These are phyloP conservation scores for Spinus pinus DNA, from an alignment of 2,797 vertebrate genomes.

Conservation along the genomic window DNA sequence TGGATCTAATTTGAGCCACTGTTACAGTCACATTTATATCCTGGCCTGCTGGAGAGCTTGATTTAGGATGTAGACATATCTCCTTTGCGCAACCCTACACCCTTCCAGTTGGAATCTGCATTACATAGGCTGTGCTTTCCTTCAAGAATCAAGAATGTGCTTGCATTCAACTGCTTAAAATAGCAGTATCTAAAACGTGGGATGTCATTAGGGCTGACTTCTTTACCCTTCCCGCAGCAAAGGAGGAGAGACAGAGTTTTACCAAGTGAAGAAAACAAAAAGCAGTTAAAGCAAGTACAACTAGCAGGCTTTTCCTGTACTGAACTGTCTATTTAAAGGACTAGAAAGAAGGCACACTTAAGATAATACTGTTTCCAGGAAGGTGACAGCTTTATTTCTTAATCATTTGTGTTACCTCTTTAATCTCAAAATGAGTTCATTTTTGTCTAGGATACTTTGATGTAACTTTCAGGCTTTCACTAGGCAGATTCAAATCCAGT, in stretches of 20 bases:
- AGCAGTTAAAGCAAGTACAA: background rate
- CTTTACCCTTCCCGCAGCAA: background rate
- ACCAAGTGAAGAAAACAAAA: constrained; percentile 15
- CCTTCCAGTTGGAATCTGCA: constrained; percentile 58
- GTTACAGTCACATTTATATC: constrained; percentile 65
- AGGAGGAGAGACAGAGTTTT: background rate
- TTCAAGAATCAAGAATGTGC: constrained; percentile 21
- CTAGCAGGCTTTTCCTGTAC: background rate
- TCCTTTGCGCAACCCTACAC: constrained; percentile 52
- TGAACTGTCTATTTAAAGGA: constrained; percentile 2
- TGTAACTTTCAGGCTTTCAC: constrained; percentile 72
- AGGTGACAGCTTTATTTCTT: constrained; percentile 35
- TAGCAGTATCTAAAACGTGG: constrained; percentile 7
- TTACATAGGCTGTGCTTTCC: constrained; percentile 49
- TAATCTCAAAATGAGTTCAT: constrained; percentile 66
- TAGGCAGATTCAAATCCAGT: constrained; percentile 76
- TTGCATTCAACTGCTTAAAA: constrained; percentile 43
- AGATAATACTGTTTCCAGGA: constrained; percentile 52
- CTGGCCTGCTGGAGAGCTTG: constrained; percentile 62
- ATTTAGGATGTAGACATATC: constrained; percentile 59
- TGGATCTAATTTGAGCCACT: constrained; percentile 72
- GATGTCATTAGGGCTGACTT: constrained; percentile 18
- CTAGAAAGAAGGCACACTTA: constrained; percentile 31
- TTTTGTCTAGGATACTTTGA: constrained; percentile 71
- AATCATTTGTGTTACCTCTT: constrained; percentile 43